Base-by-base conservation (phyloP, 2,888 invertebrate genomes). In the Parelbella ahira region DNA sequence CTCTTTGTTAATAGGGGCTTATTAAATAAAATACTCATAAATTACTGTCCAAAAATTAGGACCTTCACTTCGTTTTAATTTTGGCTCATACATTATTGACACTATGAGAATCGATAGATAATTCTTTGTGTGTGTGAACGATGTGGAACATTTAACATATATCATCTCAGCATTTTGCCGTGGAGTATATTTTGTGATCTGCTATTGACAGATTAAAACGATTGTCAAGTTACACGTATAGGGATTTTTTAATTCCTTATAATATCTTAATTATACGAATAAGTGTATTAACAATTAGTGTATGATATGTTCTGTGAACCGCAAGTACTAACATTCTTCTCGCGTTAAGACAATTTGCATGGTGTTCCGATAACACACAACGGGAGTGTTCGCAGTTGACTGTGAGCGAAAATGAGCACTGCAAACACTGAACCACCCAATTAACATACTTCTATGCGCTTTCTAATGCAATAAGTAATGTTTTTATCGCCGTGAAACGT, bases 321-420 rank as follows among this genome's bases (percentile, higher is more conserved):
- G n/a, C n/a, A n/a, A n/a, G n/a, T n/a, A n/a, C n/a, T n/a, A n/a
- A 15, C 8, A 36, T 34, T 34, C 15, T 15, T 23, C 8, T 15
- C 12, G 18, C n/a, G 10, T 4, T 11, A 18, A 38, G 39, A 25
- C 25, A 18, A 39, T 39, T 39, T 39, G 39, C 39, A 32, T 32
- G 30, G 38, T 63, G 71, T 66, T 75, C 78, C 59, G 60, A 69
- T 77, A 79, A 59, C 76, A 74, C 68, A 51, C 45, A 73, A 72
- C 71, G 45, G 53, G 36, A 47, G 45, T 66, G 65, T 73, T 79
- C 67, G 65, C 76, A 55, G 59, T 66, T 64, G 60, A 58, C 60
- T 37, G 68, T 69, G 56, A 75, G 73, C 64, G 68, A 70, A 69
- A 72, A 67, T 62, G 53, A 64, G 68, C 64, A 68, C 63, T 63